Evolutionary conservation across 2,113 vertebrate species (phyloP).

Genomic region (Carassius auratus): DNA sequence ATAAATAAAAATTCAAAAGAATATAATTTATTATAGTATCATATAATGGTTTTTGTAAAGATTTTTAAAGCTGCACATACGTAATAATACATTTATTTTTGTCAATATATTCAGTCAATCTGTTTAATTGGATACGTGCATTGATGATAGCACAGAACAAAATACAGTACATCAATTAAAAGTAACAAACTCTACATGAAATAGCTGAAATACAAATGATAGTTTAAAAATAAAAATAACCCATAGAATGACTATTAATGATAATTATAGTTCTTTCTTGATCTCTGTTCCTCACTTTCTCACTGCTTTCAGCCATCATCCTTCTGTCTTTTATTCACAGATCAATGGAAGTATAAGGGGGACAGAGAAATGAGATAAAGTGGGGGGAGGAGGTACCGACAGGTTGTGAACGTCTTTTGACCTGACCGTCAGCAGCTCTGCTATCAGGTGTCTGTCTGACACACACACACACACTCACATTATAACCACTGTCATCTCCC

Average conservation of each 20-base stretch:
- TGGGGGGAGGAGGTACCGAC: neutral
- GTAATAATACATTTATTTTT: too few relatives aligned
- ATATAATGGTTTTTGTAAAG: neutral
- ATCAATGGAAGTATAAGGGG: neutral
- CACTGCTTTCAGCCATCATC: neutral
- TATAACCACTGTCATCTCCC: conserved; percentile 24
- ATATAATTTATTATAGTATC: too few relatives aligned
- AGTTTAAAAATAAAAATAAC: neutral
- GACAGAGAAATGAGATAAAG: conserved; percentile 8
- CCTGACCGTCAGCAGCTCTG: conserved; percentile 35
- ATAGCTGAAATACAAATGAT: neutral
- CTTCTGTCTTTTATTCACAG: neutral
- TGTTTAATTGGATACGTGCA: neutral
- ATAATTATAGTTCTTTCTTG: neutral
- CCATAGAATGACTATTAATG: neutral
- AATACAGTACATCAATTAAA: neutral
- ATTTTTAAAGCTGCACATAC: neutral
- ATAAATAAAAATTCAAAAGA: too few relatives aligned
- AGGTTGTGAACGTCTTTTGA: conserved; percentile 41
- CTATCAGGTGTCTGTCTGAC: conserved; percentile 20
- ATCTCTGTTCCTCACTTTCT: conserved; percentile 7
- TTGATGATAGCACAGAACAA: neutral
- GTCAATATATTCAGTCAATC: neutral
- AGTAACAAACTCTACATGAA: neutral
- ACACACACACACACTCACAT: conserved; percentile 13